Conservation (phyloP, 53 echinoderm and acorn worm species). For the Temnopleurus reevesii region DNA sequence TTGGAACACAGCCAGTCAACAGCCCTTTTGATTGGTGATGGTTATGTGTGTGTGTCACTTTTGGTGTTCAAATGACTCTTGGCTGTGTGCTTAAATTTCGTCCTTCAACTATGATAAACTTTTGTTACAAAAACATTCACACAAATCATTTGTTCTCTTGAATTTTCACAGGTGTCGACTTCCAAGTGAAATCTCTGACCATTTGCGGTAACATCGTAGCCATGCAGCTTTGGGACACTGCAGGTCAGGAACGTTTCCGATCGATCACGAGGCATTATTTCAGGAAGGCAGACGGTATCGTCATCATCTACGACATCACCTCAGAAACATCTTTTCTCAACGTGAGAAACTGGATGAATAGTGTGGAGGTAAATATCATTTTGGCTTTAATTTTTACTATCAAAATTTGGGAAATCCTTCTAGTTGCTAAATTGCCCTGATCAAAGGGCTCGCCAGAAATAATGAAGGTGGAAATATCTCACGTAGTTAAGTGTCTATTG, state of each 20-base stretch:
- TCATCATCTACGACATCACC: slow-evolving; percentile 87
- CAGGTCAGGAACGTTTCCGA: slow-evolving; percentile 93
- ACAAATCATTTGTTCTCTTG: too few species aligned
- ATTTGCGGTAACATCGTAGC: slow-evolving; percentile 81
- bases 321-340: slow-evolving; percentile 88
- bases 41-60: too few species aligned
- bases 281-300: slow-evolving; percentile 92
- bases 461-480: neutral
- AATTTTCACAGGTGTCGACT: slow-evolving; percentile 79
- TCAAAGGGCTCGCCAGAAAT: too few species aligned
- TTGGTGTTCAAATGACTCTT: too few species aligned
- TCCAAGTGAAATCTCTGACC: slow-evolving; percentile 86
- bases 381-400: too few species aligned
- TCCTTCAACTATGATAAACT: too few species aligned
- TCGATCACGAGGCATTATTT: slow-evolving; percentile 98
- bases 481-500: neutral
- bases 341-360: slow-evolving; percentile 95
- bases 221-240: slow-evolving; percentile 97
- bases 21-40: too few species aligned
- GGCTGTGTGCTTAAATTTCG: too few species aligned
- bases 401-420: too few species aligned
- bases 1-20: too few species aligned
- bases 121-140: too few species aligned
- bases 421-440: too few species aligned
- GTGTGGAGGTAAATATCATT: slow-evolving; percentile 70